A percentile compares a stretch with the other conserved stretches of the same genome.
Conservation (phyloP, 1,140 invertebrate species). For the Mya arenaria region DNA sequence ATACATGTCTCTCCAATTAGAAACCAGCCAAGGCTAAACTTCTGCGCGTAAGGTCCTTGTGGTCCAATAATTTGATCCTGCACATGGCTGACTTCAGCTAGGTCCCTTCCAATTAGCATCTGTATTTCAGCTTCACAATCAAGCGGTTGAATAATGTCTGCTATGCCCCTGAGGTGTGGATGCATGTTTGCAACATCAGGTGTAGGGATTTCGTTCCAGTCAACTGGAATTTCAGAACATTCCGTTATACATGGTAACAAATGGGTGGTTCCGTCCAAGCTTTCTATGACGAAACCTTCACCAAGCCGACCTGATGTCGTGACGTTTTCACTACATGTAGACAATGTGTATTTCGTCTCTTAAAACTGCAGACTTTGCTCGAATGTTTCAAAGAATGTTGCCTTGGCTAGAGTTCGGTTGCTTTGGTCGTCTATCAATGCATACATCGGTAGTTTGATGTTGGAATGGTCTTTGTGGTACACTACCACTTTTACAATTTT, state of each 20-base stretch:
- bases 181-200: slow-evolving; percentile 30
- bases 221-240: slow-evolving; percentile 30
- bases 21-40: slow-evolving; percentile 51
- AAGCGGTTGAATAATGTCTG: background rate
- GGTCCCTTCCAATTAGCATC: slow-evolving; percentile 50
- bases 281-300: too few species aligned
- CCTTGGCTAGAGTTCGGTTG: slow-evolving; percentile 28
- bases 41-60: slow-evolving; percentile 45
- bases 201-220: slow-evolving; percentile 48
- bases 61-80: slow-evolving; percentile 28
- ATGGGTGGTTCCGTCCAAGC: too few species aligned
- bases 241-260: too few species aligned
- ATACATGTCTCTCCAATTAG: slow-evolving; percentile 53
- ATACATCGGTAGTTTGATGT: slow-evolving; percentile 25
- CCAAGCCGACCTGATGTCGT: too few species aligned
- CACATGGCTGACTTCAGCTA: slow-evolving; percentile 42
- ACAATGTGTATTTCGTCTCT: too few species aligned
- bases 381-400: slow-evolving; percentile 30
- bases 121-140: slow-evolving; percentile 36
- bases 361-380: background rate
- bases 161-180: slow-evolving; percentile 35
- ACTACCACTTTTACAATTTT: slow-evolving; percentile 49
- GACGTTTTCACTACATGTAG: too few species aligned
- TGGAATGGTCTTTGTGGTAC: slow-evolving; percentile 31
- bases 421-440: slow-evolving; percentile 59